A percentile compares a stretch with the other conserved stretches of the same genome.
These are phyloP conservation scores for Pachyuromys duprasi DNA, from an alignment of 2,797 vertebrate species.

Conservation along the genomic window DNA sequence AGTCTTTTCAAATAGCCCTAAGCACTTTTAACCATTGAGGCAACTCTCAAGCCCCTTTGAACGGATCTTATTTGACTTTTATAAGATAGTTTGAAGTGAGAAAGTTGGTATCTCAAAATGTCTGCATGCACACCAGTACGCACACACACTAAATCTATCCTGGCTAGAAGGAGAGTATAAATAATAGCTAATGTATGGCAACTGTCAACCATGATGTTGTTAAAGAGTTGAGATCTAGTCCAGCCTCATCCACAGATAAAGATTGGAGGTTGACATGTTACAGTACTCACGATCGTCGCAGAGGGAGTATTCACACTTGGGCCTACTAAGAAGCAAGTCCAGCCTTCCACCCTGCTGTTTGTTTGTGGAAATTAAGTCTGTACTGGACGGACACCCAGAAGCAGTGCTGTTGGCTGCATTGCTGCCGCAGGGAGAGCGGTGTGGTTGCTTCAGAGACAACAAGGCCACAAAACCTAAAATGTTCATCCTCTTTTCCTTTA, in stretches of 20 bases:
- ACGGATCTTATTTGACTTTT: conserved; percentile 52
- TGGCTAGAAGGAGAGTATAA: background rate
- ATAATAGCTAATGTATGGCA: conserved; percentile 2
- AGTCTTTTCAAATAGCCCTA: background rate
- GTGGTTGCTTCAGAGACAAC: background rate
- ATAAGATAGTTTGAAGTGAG: conserved; percentile 34
- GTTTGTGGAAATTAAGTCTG: background rate
- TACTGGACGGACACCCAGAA: background rate
- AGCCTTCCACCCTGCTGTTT: background rate
- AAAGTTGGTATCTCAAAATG: conserved; percentile 43
- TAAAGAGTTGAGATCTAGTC: conserved; percentile 11
- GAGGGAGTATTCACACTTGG: background rate
- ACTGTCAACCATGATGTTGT: background rate
- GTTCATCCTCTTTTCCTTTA: background rate
- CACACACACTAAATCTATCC: background rate
- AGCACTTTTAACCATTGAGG: background rate
- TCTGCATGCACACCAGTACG: too few relatives aligned
- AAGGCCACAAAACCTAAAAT: background rate
- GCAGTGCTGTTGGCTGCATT: background rate
- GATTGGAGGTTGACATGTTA: background rate
- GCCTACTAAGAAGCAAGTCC: background rate
- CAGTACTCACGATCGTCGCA: background rate
- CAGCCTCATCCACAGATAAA: background rate
- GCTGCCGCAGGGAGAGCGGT: background rate
- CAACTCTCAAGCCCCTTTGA: background rate